Conservation (phyloP, 2,888 invertebrate species). For the Venustoraphidia nigricollis region DNA sequence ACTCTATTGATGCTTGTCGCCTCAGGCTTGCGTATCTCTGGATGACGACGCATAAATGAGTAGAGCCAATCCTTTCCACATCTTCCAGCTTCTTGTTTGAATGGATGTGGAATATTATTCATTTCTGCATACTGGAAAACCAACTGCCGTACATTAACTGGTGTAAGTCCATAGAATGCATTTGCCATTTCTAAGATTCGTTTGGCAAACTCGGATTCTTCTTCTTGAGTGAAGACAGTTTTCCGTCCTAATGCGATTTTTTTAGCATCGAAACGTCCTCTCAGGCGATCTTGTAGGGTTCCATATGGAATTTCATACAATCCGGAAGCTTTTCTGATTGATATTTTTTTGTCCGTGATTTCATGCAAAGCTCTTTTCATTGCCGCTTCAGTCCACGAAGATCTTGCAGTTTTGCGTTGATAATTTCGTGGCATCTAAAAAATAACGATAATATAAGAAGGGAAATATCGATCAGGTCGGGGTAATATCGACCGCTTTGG, state of each 20-base stretch:
- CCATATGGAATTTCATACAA: constrained; percentile 4
- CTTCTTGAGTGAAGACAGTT: constrained; percentile 7
- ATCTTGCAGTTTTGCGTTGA: constrained; percentile 1
- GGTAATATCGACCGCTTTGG: no score
- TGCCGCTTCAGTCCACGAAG: constrained; percentile 1
- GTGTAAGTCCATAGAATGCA: constrained; percentile 7
- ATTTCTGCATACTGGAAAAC: no score
- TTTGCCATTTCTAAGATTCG: constrained; percentile 6
- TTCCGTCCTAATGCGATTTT: constrained; percentile 8
- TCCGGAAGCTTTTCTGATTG: constrained; percentile 1
- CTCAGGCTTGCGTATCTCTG: constrained; percentile 15
- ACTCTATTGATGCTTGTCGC: constrained; percentile 17
- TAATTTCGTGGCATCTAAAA: constrained; percentile 1
- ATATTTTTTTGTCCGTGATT: constrained; percentile 1
- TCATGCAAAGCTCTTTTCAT: constrained; percentile 1
- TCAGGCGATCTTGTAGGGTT: neutral
- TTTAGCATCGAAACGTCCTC: constrained; percentile 5
- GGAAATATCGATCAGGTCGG: no score
- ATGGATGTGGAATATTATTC: no score
- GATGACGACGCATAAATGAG: constrained; percentile 13
- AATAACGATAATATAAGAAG: no score
- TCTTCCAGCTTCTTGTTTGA: neutral
- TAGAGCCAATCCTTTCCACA: constrained; percentile 12
- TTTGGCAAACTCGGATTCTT: constrained; percentile 7
- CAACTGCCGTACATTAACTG: constrained; percentile 4